phyloP scores from a whole-genome alignment of 2,113 vertebrate genomes.

The Pomatostomus ruficeps region DNA sequence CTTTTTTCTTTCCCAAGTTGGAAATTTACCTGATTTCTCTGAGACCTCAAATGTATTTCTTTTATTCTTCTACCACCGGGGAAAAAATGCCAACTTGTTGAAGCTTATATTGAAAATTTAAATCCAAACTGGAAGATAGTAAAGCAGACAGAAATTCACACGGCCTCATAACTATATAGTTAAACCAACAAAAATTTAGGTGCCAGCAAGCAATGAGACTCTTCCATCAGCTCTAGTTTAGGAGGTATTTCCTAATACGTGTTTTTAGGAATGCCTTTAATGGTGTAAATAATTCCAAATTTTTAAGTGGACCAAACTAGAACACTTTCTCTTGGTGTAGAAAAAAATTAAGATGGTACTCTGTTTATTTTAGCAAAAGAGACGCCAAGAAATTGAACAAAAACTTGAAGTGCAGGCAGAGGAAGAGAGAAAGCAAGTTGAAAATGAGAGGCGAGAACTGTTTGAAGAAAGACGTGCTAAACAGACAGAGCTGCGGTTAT shows the following conservation, averaged over 20 bases:
- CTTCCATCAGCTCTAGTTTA: not conserved
- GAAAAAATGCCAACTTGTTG: rapidly evolving
- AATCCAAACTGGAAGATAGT: not conserved
- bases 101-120: not conserved
- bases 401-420: constrained; percentile 98
- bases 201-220: not conserved
- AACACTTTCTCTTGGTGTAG: not conserved
- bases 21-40: not conserved
- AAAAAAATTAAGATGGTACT: not conserved
- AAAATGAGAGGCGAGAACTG: constrained; percentile 90
- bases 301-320: not conserved
- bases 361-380: constrained; percentile 82
- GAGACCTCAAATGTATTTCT: not conserved
- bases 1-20: not conserved
- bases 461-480: constrained; percentile 97
- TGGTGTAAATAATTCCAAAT: not conserved
- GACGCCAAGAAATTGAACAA: constrained; percentile 94
- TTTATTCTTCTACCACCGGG: not conserved
- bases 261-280: not conserved
- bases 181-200: not conserved
- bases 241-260: not conserved
- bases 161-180: not conserved
- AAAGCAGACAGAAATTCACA: not conserved
- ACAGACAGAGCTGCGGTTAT: constrained; percentile 92
- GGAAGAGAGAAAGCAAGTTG: constrained; percentile 91